These are phyloP conservation scores for Ericerus pela DNA, from an alignment of 1,140 invertebrate species.

Conservation along the genomic window DNA sequence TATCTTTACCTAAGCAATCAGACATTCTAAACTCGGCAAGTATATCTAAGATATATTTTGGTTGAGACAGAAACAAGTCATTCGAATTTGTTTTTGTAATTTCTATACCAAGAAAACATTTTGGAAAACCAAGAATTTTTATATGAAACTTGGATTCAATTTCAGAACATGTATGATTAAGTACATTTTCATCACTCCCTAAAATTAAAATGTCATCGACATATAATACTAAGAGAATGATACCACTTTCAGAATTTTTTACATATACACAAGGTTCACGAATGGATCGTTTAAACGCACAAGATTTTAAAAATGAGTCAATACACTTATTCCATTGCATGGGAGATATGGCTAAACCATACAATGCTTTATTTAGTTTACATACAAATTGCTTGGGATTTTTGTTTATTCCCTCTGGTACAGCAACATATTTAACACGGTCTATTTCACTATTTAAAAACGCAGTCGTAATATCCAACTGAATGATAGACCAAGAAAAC, in stretches of 20 bases:
- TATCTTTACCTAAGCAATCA: constrained; percentile 22
- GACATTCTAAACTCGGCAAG: constrained; percentile 24
- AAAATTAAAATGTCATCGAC: constrained; percentile 30
- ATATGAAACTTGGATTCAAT: constrained; percentile 23
- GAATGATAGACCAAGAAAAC: constrained; percentile 23
- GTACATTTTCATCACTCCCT: constrained; percentile 15
- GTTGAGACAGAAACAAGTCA: constrained; percentile 22
- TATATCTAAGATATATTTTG: constrained; percentile 20
- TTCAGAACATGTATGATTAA: constrained; percentile 20
- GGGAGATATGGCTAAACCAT: constrained; percentile 26
- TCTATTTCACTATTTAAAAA: constrained; percentile 4
- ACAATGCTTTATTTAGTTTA: constrained; percentile 16
- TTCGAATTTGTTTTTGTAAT: constrained; percentile 21
- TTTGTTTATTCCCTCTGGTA: neutral
- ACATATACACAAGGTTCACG: constrained; percentile 23
- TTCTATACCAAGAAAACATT: constrained; percentile 27
- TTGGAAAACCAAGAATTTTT: constrained; percentile 1
- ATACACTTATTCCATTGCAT: constrained; percentile 27
- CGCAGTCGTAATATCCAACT: constrained; percentile 1
- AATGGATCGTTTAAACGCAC: constrained; percentile 18
- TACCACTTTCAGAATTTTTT: neutral
- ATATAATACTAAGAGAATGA: constrained; percentile 23
- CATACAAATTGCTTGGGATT: constrained; percentile 1
- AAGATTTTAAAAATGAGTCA: constrained; percentile 22
- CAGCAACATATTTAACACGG: neutral